Conservation (phyloP, 2,888 invertebrate species). For the Gymnoscelis rufifasciata region DNA sequence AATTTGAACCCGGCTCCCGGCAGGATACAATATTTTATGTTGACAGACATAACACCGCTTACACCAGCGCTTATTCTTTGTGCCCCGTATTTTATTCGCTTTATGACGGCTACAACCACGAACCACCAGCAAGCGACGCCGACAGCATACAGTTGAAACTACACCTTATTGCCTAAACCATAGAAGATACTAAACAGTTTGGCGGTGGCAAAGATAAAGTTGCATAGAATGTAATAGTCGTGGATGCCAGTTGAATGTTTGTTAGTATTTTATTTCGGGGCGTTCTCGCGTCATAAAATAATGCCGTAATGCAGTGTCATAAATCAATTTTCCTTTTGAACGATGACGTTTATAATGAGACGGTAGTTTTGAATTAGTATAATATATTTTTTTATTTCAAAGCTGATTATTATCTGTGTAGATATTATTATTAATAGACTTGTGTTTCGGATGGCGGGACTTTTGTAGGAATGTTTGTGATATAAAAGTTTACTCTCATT, state of each 20-base stretch:
- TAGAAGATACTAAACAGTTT: slow-evolving; percentile 30
- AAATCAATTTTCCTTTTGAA: slow-evolving; percentile 76
- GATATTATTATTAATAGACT: slow-evolving; percentile 50
- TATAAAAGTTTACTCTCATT: slow-evolving; percentile 11
- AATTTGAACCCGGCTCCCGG: slow-evolving; percentile 67
- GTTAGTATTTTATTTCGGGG: slow-evolving; percentile 78
- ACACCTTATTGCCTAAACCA: slow-evolving; percentile 29
- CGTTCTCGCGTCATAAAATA: slow-evolving; percentile 77
- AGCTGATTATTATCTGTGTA: slow-evolving; percentile 54
- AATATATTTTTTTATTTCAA: slow-evolving; percentile 48
- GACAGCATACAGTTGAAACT: slow-evolving; percentile 29
- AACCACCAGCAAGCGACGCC: slow-evolving; percentile 37
- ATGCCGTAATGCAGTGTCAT: slow-evolving; percentile 75
- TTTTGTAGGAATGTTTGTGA: slow-evolving; percentile 20
- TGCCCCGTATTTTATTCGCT: slow-evolving; percentile 79
- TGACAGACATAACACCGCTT: slow-evolving; percentile 78
- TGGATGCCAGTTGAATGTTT: slow-evolving; percentile 77
- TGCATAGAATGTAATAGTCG: slow-evolving; percentile 67
- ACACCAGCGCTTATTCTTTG: slow-evolving; percentile 78
- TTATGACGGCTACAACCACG: slow-evolving; percentile 64
- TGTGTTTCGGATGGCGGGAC: slow-evolving; percentile 32
- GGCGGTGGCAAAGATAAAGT: slow-evolving; percentile 26
- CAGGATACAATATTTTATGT: slow-evolving; percentile 78
- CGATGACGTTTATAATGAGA: slow-evolving; percentile 71
- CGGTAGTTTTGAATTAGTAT: slow-evolving; percentile 65